These are phyloP conservation scores for Xyrichtys novacula DNA, from an alignment of 2,797 vertebrate species.

Conservation along the genomic window DNA sequence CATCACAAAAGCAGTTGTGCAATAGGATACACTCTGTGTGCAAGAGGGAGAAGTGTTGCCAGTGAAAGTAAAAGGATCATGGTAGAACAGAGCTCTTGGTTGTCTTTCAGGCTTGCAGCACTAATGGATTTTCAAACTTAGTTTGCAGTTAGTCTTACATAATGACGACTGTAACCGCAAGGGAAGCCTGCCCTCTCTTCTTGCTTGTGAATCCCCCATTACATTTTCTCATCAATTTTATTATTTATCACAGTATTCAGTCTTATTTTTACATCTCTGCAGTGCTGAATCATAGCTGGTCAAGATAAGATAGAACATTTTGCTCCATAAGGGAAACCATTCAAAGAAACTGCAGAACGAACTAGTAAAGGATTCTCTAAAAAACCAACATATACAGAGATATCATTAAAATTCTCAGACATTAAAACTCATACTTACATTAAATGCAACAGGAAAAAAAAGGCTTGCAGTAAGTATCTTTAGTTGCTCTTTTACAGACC, in stretches of 20 bases:
- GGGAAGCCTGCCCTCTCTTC: background rate
- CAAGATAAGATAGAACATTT: background rate
- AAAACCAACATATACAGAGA: no score
- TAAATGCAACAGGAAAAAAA: no score
- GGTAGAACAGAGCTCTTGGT: background rate
- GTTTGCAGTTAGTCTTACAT: conserved; percentile 1
- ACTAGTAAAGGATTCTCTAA: background rate
- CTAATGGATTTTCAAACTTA: background rate
- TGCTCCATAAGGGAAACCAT: background rate
- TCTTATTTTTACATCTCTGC: background rate
- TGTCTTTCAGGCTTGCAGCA: background rate
- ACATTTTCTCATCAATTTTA: background rate
- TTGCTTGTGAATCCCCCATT: background rate
- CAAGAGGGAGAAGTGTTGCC: background rate
- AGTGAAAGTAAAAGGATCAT: background rate
- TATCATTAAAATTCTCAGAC: no score
- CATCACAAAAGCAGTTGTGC: background rate
- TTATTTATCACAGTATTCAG: background rate
- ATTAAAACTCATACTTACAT: no score
- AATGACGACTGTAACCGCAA: background rate
- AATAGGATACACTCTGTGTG: background rate
- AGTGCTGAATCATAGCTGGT: background rate
- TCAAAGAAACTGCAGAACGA: background rate
- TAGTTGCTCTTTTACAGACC: no score
- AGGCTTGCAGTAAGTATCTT: no score